Percentiles rank a stretch among this genome's conserved stretches.
phyloP scores from a whole-genome alignment of 2,888 invertebrate genomes.

The Hypomecis atomaria region DNA sequence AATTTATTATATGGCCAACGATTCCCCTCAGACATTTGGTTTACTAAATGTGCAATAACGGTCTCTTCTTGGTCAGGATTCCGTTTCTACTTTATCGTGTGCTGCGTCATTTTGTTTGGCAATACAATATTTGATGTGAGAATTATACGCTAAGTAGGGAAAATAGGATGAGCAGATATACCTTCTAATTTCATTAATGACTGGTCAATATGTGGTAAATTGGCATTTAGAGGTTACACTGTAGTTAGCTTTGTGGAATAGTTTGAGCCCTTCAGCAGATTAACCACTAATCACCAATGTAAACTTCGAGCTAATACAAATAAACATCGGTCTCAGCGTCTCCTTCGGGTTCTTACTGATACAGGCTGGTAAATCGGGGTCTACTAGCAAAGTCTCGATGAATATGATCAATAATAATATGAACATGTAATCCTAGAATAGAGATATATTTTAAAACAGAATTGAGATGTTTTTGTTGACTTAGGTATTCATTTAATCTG shows the following conservation, averaged over 20 bases:
- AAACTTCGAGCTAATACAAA: slow-evolving; percentile 47
- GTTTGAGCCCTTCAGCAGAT: slow-evolving; percentile 7
- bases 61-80: slow-evolving; percentile 30
- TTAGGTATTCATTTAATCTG: too few species aligned
- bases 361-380: slow-evolving; percentile 31
- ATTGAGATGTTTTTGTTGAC: too few species aligned
- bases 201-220: too few species aligned
- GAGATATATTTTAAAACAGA: too few species aligned
- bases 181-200: background rate
- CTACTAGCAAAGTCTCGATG: slow-evolving; percentile 17
- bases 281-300: slow-evolving; percentile 49
- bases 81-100: slow-evolving; percentile 18
- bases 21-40: slow-evolving; percentile 41
- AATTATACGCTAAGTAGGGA: slow-evolving; percentile 14
- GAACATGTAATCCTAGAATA: too few species aligned
- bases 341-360: slow-evolving; percentile 46
- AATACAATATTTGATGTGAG: slow-evolving; percentile 25
- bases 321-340: slow-evolving; percentile 52
- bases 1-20: slow-evolving; percentile 43
- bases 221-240: too few species aligned
- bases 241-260: background rate
- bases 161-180: background rate
- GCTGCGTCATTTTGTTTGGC: slow-evolving; percentile 30
- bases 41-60: slow-evolving; percentile 40
- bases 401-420: too few species aligned